Evolutionary conservation across 2,113 vertebrate genomes (phyloP).

Genomic region (Leptobrachium ailaonicum): DNA sequence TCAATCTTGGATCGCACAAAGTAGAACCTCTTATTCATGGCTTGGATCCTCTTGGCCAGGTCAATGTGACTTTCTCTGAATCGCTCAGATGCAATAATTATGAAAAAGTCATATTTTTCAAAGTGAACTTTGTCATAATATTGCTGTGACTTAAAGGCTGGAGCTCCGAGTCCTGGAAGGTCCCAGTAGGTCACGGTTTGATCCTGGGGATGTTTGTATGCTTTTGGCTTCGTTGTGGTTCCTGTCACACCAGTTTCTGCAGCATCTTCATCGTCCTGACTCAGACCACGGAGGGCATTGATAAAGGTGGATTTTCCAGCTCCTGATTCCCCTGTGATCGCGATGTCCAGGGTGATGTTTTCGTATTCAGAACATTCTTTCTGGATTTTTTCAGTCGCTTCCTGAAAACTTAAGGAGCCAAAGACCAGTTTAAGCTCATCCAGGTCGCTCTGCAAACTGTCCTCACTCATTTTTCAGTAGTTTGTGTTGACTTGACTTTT

Average conservation of each 20-base stretch:
- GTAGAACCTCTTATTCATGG: conserved; percentile 54
- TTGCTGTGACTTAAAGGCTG: conserved; percentile 36
- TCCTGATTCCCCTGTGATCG: conserved; percentile 67
- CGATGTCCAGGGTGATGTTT: conserved; percentile 61
- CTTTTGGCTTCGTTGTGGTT: conserved; percentile 59
- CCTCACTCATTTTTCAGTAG: too few species aligned
- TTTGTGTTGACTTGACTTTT: too few species aligned
- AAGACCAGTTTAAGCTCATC: too few species aligned
- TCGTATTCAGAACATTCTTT: not conserved
- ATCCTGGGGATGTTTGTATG: conserved; percentile 64
- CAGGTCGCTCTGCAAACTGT: too few species aligned
- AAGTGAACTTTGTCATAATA: conserved; percentile 52
- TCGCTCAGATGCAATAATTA: conserved; percentile 53
- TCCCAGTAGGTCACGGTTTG: conserved; percentile 55
- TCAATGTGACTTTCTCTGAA: conserved; percentile 45
- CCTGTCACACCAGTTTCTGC: conserved; percentile 67
- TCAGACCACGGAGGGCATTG: conserved; percentile 67
- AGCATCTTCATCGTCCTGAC: conserved; percentile 60
- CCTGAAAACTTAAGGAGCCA: too few species aligned
- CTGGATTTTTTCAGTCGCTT: not conserved
- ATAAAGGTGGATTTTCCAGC: conserved; percentile 73
- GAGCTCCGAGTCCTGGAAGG: conserved; percentile 52
- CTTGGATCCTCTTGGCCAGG: conserved; percentile 49
- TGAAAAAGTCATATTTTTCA: conserved; percentile 56
- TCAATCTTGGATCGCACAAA: conserved; percentile 59